A percentile compares a stretch with the other conserved stretches of the same genome.
Evolutionary conservation across 2,797 vertebrate species (phyloP).

Genomic region (Hemibagrus guttatus): DNA sequence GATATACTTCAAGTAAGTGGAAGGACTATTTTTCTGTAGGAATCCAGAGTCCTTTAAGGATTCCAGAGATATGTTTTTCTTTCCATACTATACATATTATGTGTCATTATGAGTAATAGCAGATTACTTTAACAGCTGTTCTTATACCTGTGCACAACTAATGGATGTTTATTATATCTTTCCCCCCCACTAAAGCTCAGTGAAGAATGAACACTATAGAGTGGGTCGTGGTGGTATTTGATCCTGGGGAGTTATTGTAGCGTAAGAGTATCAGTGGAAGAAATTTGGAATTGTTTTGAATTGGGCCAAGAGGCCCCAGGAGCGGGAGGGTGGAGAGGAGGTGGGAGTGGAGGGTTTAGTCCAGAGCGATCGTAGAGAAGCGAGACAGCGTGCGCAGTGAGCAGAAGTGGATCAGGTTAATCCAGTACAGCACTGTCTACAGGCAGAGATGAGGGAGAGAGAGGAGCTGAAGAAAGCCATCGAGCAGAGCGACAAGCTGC

Average conservation of each 20-base stretch:
- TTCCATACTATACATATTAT: conserved; percentile 34
- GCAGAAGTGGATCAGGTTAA: conserved; percentile 56
- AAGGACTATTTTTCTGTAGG: conserved; percentile 4
- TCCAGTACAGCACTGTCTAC: conserved; percentile 55
- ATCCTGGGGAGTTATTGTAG: conserved; percentile 44
- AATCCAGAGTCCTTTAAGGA: not conserved
- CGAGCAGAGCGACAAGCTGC: conserved; percentile 70
- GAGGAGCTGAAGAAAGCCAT: conserved; percentile 74
- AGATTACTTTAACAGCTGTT: conserved; percentile 47
- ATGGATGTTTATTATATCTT: conserved; percentile 34
- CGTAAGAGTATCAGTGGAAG: conserved; percentile 48
- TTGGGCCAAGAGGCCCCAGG: conserved; percentile 51
- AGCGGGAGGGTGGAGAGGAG: conserved; percentile 47
- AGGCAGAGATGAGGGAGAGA: conserved; percentile 72
- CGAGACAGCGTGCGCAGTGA: conserved; percentile 40
- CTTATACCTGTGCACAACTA: conserved; percentile 35
- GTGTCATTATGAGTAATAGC: conserved; percentile 41
- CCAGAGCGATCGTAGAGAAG: conserved; percentile 26
- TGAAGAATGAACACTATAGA: conserved; percentile 8
- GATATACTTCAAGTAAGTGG: not conserved
- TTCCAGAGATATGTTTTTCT: conserved; percentile 37
- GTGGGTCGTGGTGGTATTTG: conserved; percentile 22
- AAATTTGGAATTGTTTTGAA: conserved; percentile 55
- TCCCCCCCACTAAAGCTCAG: conserved; percentile 7
- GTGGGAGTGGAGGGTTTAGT: conserved; percentile 37